Base-by-base conservation (phyloP, 2,888 invertebrate species). In the Standfussiana lucernea region DNA sequence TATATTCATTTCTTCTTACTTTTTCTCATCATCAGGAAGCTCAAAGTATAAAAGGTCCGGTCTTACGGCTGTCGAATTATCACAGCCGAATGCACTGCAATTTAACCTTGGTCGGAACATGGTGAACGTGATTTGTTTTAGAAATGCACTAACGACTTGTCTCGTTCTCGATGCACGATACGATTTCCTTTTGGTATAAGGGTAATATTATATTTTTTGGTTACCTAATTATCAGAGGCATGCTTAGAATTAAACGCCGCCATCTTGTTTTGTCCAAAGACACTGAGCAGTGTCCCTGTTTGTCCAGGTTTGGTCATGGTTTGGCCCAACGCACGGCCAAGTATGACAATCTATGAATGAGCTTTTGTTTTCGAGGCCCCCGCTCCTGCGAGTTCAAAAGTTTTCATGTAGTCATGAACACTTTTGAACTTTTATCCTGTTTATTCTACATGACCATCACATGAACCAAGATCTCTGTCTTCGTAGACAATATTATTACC, bases 381-480 rank as follows among this genome's bases (percentile, higher is more conserved):
- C 6, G 0, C 4, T 2, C 18, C 1, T 24, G 3, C 50, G 24
- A 50, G n/a, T n/a, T n/a, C n/a, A n/a, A n/a, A n/a, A n/a, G n/a
- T n/a, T n/a, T n/a, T n/a, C n/a, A n/a, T n/a, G n/a, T n/a, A n/a
- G n/a, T n/a, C 24, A 50, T 8, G 24, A 24, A 50, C 24, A 50
- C 50, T 50, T 47, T 21, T 24, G 50, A 10, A 8, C 8, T 24
- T 50, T 11, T 50, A 50, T 24, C 24, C 24, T 50, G 50, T 50
- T 24, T 24, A 10, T 24, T 11, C 50, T 24, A 10, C 24, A 24
- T 5, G 37, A 13, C 11, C 11, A 42, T 53, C 10, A 24, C 24
- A 50, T 59, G 21, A 35, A 35, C 15, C 18, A 7, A n/a, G 15
- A 59, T 35, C 10, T 18, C 4, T 61, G 10, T 10, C 35, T 35